Evolutionary conservation across 1,140 invertebrate genomes (phyloP).

Genomic region (Calephelis virginiensis): DNA sequence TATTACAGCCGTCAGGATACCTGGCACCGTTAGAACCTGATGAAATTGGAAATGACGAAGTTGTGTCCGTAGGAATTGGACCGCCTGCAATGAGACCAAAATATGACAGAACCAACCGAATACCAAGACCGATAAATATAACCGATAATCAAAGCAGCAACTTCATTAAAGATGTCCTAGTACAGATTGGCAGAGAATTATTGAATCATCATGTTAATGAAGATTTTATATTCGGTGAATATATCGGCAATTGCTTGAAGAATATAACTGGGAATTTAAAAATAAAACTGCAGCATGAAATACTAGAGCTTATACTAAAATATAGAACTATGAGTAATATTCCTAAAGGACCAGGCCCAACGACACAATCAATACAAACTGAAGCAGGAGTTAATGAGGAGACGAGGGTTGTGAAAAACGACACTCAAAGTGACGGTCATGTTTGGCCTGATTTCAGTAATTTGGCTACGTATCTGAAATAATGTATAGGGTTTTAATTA

Average conservation of each 20-base stretch:
- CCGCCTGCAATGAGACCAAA: constrained; percentile 55
- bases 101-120: constrained; percentile 42
- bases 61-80: constrained; percentile 62
- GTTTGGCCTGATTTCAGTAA: constrained; percentile 62
- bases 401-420: constrained; percentile 33
- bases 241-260: constrained; percentile 57
- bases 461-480: constrained; percentile 57
- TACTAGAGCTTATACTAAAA: constrained; percentile 58
- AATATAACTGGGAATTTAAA: constrained; percentile 51
- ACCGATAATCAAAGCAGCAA: constrained; percentile 27
- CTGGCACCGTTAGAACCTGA: constrained; percentile 57
- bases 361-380: background rate
- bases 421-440: constrained; percentile 38
- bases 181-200: constrained; percentile 55
- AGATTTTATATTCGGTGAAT: constrained; percentile 68
- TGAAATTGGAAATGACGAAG: constrained; percentile 66
- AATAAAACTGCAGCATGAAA: constrained; percentile 60
- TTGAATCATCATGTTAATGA: constrained; percentile 57
- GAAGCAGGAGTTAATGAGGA: constrained; percentile 39
- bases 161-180: constrained; percentile 52
- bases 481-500: background rate
- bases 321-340: constrained; percentile 47
- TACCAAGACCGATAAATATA: constrained; percentile 23
- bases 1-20: constrained; percentile 57
- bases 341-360: background rate